phyloP scores from a whole-genome alignment of 2,888 invertebrate species.

The Xiphydria camelus region DNA sequence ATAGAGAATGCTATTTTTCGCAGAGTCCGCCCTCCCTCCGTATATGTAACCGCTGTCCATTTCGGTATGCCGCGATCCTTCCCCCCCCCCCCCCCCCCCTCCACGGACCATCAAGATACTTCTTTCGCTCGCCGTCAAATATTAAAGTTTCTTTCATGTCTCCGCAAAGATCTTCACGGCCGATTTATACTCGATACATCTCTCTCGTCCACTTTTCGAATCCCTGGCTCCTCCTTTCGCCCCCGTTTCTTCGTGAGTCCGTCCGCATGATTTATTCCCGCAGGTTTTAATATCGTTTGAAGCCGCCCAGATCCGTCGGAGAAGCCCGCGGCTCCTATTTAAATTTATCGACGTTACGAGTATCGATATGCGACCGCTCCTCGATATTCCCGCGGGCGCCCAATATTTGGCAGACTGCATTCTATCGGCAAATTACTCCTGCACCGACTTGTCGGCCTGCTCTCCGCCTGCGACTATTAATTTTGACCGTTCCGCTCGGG shows the following conservation, averaged over 20 bases:
- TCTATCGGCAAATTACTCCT: constrained; percentile 18
- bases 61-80: no score
- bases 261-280: constrained; percentile 5
- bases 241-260: no score
- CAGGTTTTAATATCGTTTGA: constrained; percentile 1
- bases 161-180: not conserved
- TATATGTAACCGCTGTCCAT: no score
- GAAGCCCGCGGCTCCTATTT: constrained; percentile 12
- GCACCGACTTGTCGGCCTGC: no score
- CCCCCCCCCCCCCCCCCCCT: no score
- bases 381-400: constrained; percentile 12
- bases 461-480: no score
- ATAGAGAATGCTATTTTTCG: no score
- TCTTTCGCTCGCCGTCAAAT: not conserved
- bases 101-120: no score
- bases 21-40: no score
- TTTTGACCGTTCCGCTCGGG: no score
- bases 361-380: constrained; percentile 17
- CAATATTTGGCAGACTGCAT: constrained; percentile 17
- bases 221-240: no score
- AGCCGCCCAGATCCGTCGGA: not conserved
- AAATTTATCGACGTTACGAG: constrained; percentile 24
- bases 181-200: constrained; percentile 2
- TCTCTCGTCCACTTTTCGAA: not conserved
- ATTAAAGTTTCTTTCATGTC: constrained; percentile 3